These are phyloP conservation scores for Manis crassicaudata DNA, from an alignment of 2,797 vertebrate species.

Conservation along the genomic window DNA sequence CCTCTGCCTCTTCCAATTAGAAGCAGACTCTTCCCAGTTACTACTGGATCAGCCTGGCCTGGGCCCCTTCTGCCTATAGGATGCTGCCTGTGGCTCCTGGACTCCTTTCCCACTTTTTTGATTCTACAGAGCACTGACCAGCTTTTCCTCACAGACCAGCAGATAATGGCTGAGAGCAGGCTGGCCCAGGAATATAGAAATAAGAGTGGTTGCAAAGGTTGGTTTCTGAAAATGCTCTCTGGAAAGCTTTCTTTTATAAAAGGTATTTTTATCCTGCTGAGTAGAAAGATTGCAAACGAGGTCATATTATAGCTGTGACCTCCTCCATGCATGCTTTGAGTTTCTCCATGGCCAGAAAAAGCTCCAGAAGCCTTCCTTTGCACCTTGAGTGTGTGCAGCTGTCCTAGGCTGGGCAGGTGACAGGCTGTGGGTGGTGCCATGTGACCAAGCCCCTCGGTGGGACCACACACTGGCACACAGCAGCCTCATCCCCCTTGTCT, in stretches of 20 bases:
- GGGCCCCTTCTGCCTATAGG: neutral
- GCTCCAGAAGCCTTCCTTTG: slow-evolving; percentile 5
- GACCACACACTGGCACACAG: neutral
- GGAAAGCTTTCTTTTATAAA: slow-evolving; percentile 56
- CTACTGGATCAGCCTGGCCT: neutral
- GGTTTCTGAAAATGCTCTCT: slow-evolving; percentile 54
- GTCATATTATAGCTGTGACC: neutral
- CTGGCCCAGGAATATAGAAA: neutral
- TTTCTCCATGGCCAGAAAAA: neutral
- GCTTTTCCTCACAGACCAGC: neutral
- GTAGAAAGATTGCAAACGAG: slow-evolving; percentile 3
- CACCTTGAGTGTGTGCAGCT: neutral
- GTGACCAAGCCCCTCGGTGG: neutral
- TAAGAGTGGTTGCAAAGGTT: slow-evolving; percentile 3
- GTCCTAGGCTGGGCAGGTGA: neutral
- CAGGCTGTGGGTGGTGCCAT: neutral
- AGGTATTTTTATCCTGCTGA: slow-evolving; percentile 62
- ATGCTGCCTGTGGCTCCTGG: neutral
- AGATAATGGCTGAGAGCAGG: slow-evolving; percentile 5
- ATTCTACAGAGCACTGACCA: neutral
- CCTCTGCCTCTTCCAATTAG: neutral
- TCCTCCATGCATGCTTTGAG: neutral
- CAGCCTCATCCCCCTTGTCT: neutral
- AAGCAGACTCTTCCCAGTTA: neutral
- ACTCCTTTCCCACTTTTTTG: neutral